Percentiles rank a stretch among this genome's conserved stretches.
These are phyloP conservation scores for Chunga burmeisteri DNA, from an alignment of 2,113 vertebrate species.

Conservation along the genomic window DNA sequence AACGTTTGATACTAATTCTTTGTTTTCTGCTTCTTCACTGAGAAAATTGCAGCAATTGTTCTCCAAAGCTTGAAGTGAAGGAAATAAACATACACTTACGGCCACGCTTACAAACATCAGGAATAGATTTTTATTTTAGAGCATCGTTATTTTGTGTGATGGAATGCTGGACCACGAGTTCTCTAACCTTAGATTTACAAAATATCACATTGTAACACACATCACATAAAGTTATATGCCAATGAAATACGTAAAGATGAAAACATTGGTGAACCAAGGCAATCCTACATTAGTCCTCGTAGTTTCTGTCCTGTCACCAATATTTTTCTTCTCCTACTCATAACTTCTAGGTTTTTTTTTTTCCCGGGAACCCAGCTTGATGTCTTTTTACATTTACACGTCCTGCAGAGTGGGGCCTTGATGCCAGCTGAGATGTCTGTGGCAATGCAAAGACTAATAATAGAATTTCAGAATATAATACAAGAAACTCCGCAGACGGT, in stretches of 20 bases:
- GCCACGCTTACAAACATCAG: accelerated
- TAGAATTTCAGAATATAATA: background rate
- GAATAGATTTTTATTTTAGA: background rate
- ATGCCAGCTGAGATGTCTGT: background rate
- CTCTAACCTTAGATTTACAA: background rate
- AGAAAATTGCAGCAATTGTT: slow-evolving; percentile 30
- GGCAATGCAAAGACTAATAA: background rate
- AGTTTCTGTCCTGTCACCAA: background rate
- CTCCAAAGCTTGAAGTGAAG: background rate
- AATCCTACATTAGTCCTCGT: background rate
- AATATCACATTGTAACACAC: background rate
- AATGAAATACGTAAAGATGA: background rate
- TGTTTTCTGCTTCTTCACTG: background rate
- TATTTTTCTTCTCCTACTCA: background rate
- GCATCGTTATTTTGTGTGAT: background rate
- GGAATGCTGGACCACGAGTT: background rate
- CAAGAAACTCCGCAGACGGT: background rate
- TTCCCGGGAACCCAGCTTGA: background rate
- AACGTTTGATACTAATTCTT: slow-evolving; percentile 15
- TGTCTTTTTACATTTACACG: background rate
- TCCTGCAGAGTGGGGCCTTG: background rate
- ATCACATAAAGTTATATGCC: background rate
- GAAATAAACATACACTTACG: background rate
- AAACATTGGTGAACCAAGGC: background rate
- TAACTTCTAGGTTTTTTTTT: background rate